Conservation (phyloP, 2,113 vertebrate genomes). For the Struthidea cinerea region DNA sequence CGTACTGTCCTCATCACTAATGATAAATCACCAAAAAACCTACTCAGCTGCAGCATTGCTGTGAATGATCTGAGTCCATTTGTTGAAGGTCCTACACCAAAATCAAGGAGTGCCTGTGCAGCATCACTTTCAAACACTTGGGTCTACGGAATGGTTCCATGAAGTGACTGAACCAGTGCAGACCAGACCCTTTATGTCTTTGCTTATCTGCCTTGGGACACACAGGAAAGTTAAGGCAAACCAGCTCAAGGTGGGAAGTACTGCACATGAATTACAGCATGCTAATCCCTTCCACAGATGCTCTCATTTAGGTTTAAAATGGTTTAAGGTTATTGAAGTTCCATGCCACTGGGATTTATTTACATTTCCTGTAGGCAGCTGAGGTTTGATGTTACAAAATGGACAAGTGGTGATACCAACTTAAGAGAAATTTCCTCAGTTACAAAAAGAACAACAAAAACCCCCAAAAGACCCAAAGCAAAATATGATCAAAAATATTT, state of each 20-base stretch:
- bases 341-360: slow-evolving; percentile 23
- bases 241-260: background rate
- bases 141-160: background rate
- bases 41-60: background rate
- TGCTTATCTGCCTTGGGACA: background rate
- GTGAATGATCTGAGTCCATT: background rate
- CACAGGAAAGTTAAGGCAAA: background rate
- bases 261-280: background rate
- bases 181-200: background rate
- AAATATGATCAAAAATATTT: background rate
- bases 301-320: slow-evolving; percentile 36
- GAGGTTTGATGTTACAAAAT: slow-evolving; percentile 8
- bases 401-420: background rate
- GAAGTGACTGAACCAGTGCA: background rate
- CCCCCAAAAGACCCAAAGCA: background rate
- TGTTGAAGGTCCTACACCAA: background rate
- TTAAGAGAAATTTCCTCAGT: background rate
- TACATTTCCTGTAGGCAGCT: slow-evolving; percentile 39
- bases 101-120: background rate
- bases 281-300: slow-evolving; percentile 50
- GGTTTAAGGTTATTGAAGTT: slow-evolving; percentile 18
- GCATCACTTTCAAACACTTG: background rate
- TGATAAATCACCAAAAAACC: background rate
- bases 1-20: background rate
- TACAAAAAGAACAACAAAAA: background rate